Percentiles rank a stretch among this genome's conserved stretches.
Evolutionary conservation across 1,140 invertebrate species (phyloP).

Genomic region (Kradibia gibbosae): DNA sequence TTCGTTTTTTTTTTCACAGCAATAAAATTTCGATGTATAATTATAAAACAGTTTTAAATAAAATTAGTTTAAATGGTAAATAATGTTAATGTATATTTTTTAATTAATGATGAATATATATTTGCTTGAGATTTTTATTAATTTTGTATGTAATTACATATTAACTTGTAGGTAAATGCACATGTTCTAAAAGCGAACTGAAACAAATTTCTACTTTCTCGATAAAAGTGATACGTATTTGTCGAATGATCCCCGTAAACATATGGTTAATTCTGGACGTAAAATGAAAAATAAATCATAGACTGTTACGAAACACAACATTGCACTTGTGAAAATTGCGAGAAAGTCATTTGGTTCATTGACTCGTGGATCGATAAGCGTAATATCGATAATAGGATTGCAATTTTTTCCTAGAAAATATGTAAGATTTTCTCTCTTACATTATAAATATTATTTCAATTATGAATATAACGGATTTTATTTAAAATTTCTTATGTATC

Average conservation of each 20-base stretch:
- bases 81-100: neutral
- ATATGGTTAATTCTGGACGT: neutral
- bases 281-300: neutral
- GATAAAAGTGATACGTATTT: neutral
- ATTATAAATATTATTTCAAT: neutral
- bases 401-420: neutral
- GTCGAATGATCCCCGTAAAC: neutral
- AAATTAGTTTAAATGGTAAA: neutral
- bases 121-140: too few relatives aligned
- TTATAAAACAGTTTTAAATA: neutral
- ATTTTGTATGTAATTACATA: neutral
- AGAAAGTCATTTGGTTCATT: neutral
- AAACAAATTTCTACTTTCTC: constrained; percentile 21
- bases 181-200: neutral
- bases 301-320: constrained; percentile 1
- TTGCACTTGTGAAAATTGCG: neutral
- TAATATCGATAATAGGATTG: neutral
- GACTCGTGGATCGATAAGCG: neutral
- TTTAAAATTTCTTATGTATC: too few relatives aligned
- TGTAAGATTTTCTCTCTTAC: neutral
- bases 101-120: too few relatives aligned
- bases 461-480: neutral
- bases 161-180: too few relatives aligned
- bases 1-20: too few relatives aligned
- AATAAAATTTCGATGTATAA: neutral